Percentiles rank a stretch among this genome's conserved stretches.
These are phyloP conservation scores for Orchestes rusci DNA, from an alignment of 2,888 invertebrate genomes.

Conservation along the genomic window DNA sequence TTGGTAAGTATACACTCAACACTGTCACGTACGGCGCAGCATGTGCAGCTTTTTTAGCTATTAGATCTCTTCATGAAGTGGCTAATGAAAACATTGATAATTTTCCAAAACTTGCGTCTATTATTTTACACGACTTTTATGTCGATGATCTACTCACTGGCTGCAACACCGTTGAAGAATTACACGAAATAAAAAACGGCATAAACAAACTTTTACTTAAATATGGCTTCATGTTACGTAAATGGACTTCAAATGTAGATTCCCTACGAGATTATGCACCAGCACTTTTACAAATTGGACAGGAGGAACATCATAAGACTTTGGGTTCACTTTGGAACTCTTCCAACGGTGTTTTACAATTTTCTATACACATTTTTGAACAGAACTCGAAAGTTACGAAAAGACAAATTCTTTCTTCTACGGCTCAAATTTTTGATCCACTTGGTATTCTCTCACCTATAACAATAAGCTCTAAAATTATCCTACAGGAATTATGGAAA, in stretches of 20 bases:
- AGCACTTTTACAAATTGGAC: too few relatives aligned
- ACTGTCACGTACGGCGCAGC: constrained; percentile 23
- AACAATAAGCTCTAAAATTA: background rate
- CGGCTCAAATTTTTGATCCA: constrained; percentile 1
- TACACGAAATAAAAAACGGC: constrained; percentile 6
- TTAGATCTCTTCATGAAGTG: constrained; percentile 9
- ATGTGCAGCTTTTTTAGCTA: constrained; percentile 20
- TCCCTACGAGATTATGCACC: background rate
- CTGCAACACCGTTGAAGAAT: constrained; percentile 3
- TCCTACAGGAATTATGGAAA: constrained; percentile 2
- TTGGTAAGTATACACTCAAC: constrained; percentile 16
- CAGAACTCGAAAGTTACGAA: background rate
- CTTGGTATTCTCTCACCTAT: constrained; percentile 1
- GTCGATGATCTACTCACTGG: constrained; percentile 27
- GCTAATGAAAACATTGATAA: constrained; percentile 3
- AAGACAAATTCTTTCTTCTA: constrained; percentile 2
- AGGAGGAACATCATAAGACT: background rate
- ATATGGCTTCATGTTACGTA: constrained; percentile 1
- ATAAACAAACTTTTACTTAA: background rate
- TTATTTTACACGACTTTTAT: constrained; percentile 23
- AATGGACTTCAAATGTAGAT: background rate
- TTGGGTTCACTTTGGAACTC: constrained; percentile 2
- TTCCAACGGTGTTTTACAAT: background rate
- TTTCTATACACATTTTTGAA: background rate
- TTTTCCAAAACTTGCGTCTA: constrained; percentile 3